Evolutionary conservation across 2,113 vertebrate species (phyloP).

Genomic region (Lophotis ruficrista): DNA sequence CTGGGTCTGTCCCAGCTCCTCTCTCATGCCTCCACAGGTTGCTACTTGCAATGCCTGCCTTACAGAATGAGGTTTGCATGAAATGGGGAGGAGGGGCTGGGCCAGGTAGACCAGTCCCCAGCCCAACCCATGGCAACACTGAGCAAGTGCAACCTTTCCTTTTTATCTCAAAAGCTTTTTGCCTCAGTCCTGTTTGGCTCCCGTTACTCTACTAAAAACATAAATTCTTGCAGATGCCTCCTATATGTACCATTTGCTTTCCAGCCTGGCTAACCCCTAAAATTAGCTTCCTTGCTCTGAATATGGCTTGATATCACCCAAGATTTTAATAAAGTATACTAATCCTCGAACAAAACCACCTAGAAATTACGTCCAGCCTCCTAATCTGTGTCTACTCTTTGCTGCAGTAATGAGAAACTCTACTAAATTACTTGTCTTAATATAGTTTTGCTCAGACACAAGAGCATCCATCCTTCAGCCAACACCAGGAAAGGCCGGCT

Average conservation of each 20-base stretch:
- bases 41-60: not conserved
- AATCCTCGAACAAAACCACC: not conserved
- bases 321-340: not conserved
- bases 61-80: not conserved
- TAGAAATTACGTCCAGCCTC: not conserved
- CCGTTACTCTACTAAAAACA: not conserved
- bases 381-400: not conserved
- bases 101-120: not conserved
- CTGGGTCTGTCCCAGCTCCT: not conserved
- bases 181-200: not conserved
- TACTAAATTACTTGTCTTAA: not conserved
- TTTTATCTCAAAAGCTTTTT: not conserved
- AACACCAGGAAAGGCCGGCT: not conserved
- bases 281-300: not conserved
- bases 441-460: not conserved
- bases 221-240: not conserved
- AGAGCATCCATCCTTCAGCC: not conserved
- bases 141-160: not conserved
- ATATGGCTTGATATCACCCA: not conserved
- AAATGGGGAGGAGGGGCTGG: not conserved
- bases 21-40: accelerated
- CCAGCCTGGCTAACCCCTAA: not conserved
- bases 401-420: not conserved
- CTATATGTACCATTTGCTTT: not conserved
- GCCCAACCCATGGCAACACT: not conserved